Conservation (phyloP, 1,140 invertebrate genomes). For the Drosophila sechellia region DNA sequence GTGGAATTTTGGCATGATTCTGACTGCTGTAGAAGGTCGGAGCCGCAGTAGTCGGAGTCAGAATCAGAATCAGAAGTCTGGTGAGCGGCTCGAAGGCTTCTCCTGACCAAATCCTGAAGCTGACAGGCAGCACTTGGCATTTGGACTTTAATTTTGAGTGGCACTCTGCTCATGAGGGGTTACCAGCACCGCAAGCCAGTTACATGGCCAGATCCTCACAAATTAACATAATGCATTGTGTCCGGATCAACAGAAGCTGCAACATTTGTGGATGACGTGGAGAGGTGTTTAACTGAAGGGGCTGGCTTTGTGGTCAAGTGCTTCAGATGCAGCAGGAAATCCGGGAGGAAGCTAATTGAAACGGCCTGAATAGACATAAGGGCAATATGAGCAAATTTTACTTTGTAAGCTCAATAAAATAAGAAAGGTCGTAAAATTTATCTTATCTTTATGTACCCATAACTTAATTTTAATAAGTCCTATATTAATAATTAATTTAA, state of each 20-base stretch:
- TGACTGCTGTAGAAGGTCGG: background rate
- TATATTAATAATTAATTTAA: background rate
- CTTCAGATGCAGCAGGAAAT: constrained; percentile 6
- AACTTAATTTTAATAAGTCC: too few species aligned
- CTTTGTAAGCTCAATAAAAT: too few species aligned
- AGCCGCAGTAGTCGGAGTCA: background rate
- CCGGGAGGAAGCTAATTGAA: background rate
- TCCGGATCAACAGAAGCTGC: constrained; percentile 29
- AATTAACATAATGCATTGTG: constrained; percentile 52
- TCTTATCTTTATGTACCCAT: too few species aligned
- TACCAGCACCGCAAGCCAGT: constrained; percentile 18
- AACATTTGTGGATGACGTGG: constrained; percentile 43
- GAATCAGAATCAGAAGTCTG: constrained; percentile 3
- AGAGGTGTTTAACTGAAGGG: constrained; percentile 28
- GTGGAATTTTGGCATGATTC: constrained; percentile 38
- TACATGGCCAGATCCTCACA: constrained; percentile 31
- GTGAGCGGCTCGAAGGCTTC: constrained; percentile 24
- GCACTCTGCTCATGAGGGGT: constrained; percentile 35
- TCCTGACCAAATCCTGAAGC: constrained; percentile 40
- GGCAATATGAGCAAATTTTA: background rate
- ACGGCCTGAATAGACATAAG: background rate
- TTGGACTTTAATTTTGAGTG: constrained; percentile 65
- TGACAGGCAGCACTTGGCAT: constrained; percentile 62
- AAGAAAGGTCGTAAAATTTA: too few species aligned
- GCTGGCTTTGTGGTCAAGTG: constrained; percentile 15